A percentile compares a stretch with the other conserved stretches of the same genome.
Conservation (phyloP, 1,140 invertebrate genomes). For the Leptopilina boulardi region DNA sequence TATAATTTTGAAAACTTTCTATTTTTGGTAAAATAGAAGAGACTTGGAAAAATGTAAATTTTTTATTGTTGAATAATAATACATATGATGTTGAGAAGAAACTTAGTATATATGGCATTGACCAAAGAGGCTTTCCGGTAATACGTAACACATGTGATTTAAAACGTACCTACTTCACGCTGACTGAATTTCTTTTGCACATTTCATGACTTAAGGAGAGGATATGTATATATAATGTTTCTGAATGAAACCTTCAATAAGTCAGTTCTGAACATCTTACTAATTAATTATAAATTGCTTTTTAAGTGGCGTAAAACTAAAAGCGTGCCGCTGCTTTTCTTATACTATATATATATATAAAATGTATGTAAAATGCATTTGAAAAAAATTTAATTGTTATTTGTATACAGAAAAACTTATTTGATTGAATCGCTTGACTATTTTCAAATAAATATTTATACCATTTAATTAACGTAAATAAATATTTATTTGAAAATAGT, state of each 20-base stretch:
- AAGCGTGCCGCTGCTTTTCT: slow-evolving; percentile 14
- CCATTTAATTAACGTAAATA: no score
- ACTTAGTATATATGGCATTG: background rate
- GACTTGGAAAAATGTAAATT: background rate
- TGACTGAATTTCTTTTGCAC: slow-evolving; percentile 14
- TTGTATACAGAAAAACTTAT: no score
- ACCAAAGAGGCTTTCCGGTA: slow-evolving; percentile 9
- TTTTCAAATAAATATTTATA: no score
- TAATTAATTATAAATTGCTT: slow-evolving; percentile 31
- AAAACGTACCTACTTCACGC: slow-evolving; percentile 4
- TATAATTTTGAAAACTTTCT: no score
- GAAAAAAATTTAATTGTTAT: no score
- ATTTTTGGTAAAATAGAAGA: no score
- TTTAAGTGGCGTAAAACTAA: slow-evolving; percentile 6
- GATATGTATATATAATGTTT: no score
- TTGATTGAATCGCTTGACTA: no score
- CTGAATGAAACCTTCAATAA: slow-evolving; percentile 24
- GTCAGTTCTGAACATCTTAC: slow-evolving; percentile 26
- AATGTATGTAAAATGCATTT: no score
- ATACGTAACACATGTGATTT: slow-evolving; percentile 23
- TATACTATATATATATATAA: background rate
- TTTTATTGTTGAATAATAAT: background rate
- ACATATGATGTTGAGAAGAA: background rate
- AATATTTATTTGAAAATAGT: no score
- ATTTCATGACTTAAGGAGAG: background rate